Base-by-base conservation (phyloP, 2,888 invertebrate species). In the Campaea margaritaria region DNA sequence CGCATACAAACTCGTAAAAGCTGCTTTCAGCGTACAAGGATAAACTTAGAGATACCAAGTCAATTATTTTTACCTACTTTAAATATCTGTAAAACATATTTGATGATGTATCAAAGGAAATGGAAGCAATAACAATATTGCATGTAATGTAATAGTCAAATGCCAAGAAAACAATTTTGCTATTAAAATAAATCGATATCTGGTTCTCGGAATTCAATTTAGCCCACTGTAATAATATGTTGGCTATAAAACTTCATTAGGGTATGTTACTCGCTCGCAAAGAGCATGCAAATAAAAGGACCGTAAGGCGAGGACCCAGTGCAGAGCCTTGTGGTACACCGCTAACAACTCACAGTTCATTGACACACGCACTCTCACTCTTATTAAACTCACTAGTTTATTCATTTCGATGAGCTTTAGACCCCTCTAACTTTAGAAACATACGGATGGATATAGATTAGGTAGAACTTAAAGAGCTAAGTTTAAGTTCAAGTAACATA, bases 311-410 rank as follows among this genome's bases (percentile, higher is more conserved):
- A 55, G 63, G 75, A 64, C 75, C 76, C 64, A 80, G 76, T 67
- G 68, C 69, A 67, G 72, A 61, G 66, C 80, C 79, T 74, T 83
- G 84, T 65, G 86, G 85, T 83, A 77, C 74, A 78, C 85, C 84
- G 74, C 85, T 78, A 80, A 81, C 75, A 73, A 72, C 74, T 66
- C 64, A 55, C 64, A 76, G 82, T 82, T 83, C 78, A 69, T 81
- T 78, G 81, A 82, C 83, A 79, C 71, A 64, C 71, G 68, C 67
- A 81, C 81, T 81, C 78, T 81, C 78, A 68, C 76, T 80, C 74
- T 79, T 70, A 72, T 71, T 70, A 60, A 65, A 68, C 70, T 68
- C 58, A 63, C 57, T 55, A 64, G 46, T 60, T 51, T 61, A 62
- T 59, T 50, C 38, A 62, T 66, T 64, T 57, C 44, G 43, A 57